Percentiles rank a stretch among this genome's conserved stretches.
phyloP scores from a whole-genome alignment of 2,797 vertebrate genomes.

The Zalophus californianus region DNA sequence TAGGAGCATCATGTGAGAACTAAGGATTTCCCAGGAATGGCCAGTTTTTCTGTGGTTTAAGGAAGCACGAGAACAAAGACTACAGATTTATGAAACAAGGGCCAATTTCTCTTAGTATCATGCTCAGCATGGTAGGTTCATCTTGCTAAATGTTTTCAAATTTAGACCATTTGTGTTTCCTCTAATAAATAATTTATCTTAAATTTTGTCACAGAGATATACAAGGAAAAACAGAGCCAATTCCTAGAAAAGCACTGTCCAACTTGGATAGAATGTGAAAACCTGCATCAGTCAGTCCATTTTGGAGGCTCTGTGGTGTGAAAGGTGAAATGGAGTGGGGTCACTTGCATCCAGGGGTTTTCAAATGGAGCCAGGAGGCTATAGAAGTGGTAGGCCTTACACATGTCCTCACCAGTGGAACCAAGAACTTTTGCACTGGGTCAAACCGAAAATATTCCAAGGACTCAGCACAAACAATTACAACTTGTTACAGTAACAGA shows the following conservation, averaged over 20 bases:
- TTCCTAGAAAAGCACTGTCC: conserved; percentile 6
- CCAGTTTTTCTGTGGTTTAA: not conserved
- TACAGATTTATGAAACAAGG: not conserved
- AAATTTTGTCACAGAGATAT: not conserved
- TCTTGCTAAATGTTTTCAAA: conserved; percentile 16
- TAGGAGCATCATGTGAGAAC: not conserved
- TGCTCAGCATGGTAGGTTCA: not conserved
- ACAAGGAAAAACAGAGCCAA: not conserved
- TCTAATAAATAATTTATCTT: not conserved
- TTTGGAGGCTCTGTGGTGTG: not conserved
- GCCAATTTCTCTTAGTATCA: not conserved
- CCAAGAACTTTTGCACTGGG: not conserved
- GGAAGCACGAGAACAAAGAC: not conserved
- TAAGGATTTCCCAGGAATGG: not conserved
- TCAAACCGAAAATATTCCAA: not conserved
- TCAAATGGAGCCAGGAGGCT: not conserved
- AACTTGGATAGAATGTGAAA: not conserved
- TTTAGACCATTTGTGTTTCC: not conserved
- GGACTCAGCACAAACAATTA: not conserved
- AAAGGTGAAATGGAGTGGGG: not conserved
- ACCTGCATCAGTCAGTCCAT: not conserved
- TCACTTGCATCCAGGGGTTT: not conserved
- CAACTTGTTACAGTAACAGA: not conserved
- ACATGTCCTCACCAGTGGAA: not conserved
- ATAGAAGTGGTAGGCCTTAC: not conserved